phyloP scores from a whole-genome alignment of 2,113 vertebrate species.

The Hucho hucho region DNA sequence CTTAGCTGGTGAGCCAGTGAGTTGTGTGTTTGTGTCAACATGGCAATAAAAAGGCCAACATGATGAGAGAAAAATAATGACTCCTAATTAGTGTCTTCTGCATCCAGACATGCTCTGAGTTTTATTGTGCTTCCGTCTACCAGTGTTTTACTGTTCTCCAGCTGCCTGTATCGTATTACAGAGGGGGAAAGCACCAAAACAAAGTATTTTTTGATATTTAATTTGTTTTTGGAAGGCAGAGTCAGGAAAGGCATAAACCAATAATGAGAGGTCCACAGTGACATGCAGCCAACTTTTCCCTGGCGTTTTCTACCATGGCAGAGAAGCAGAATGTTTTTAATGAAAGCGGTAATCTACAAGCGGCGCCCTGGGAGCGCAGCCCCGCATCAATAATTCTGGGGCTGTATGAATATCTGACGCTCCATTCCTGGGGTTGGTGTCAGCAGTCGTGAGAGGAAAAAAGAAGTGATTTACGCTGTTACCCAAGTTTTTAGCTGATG shows the following conservation, averaged over 20 bases:
- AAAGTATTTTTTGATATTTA: conserved; percentile 32
- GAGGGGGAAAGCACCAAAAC: conserved; percentile 24
- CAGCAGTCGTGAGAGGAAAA: background rate
- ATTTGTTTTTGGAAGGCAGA: conserved; percentile 14
- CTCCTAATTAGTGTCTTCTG: conserved; percentile 12
- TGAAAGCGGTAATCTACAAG: conserved; percentile 44
- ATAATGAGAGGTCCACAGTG: conserved; percentile 36
- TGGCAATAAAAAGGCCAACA: background rate
- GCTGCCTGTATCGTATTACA: conserved; percentile 22
- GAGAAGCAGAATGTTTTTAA: conserved; percentile 38
- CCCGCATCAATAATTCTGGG: conserved; percentile 36
- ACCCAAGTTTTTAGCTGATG: conserved; percentile 19
- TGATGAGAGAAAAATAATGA: background rate
- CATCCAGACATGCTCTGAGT: conserved; percentile 16
- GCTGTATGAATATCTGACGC: conserved; percentile 46
- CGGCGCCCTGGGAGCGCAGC: background rate
- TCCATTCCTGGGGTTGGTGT: conserved; percentile 24
- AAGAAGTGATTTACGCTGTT: background rate
- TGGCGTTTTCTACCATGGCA: conserved; percentile 24
- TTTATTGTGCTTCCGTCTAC: background rate
- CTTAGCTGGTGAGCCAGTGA: background rate
- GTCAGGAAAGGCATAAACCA: conserved; percentile 37
- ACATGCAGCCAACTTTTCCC: conserved; percentile 28
- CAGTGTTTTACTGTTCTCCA: conserved; percentile 13
- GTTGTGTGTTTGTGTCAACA: conserved; percentile 11